Evolutionary conservation across 2,113 vertebrate species (phyloP).

Genomic region (Mastomys natalensis): DNA sequence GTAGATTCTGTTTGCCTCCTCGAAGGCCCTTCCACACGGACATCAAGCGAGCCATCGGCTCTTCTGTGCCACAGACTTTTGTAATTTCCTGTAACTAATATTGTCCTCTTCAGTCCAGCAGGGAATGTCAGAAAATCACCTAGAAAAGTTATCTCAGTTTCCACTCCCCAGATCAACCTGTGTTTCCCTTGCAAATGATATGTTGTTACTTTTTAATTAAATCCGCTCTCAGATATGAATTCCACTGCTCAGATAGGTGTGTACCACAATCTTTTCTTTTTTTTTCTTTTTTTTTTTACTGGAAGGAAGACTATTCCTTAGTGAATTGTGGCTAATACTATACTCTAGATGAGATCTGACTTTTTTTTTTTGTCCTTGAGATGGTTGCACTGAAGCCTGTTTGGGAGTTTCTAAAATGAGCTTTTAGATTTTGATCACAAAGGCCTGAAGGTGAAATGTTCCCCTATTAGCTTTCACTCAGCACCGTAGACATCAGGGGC

Average conservation of each 20-base stretch:
- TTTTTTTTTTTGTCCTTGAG: neutral
- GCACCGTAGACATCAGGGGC: neutral
- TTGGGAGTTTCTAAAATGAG: slow-evolving; percentile 64
- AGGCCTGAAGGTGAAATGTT: slow-evolving; percentile 52
- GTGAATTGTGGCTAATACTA: slow-evolving; percentile 37
- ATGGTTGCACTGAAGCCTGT: slow-evolving; percentile 4
- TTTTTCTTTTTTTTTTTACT: neutral
- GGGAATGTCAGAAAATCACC: slow-evolving; percentile 51
- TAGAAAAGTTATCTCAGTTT: slow-evolving; percentile 59
- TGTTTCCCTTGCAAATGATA: slow-evolving; percentile 49
- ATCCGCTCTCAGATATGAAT: neutral
- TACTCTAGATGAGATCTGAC: slow-evolving; percentile 49
- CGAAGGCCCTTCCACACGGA: neutral
- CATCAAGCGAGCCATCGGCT: slow-evolving; percentile 33
- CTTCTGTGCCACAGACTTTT: slow-evolving; percentile 29
- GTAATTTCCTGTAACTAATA: slow-evolving; percentile 64
- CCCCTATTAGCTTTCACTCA: slow-evolving; percentile 42
- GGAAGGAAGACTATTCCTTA: slow-evolving; percentile 15
- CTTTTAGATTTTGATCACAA: slow-evolving; percentile 59
- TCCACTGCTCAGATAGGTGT: slow-evolving; percentile 44
- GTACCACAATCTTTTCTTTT: neutral
- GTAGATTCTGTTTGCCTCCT: neutral
- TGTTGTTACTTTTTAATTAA: slow-evolving; percentile 48
- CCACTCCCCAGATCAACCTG: slow-evolving; percentile 49
- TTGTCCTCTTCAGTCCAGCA: slow-evolving; percentile 16